Conservation (phyloP, 2,797 vertebrate genomes). For the Dendrocincla fuliginosa region DNA sequence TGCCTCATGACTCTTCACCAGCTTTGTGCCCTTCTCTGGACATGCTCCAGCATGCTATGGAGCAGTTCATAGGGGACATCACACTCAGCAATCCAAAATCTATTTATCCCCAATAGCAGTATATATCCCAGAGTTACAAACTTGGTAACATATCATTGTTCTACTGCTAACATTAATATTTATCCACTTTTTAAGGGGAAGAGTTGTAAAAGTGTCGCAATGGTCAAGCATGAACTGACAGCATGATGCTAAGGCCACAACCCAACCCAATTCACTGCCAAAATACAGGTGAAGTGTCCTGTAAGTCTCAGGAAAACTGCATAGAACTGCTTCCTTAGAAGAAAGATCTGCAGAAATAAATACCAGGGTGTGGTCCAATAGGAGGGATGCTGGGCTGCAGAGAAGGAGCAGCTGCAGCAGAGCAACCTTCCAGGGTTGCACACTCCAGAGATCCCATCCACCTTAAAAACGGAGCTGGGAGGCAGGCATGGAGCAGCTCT, state of each 20-base stretch:
- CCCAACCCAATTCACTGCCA: neutral
- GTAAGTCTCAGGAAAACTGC: neutral
- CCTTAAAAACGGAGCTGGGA: accelerated
- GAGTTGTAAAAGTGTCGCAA: neutral
- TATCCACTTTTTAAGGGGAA: neutral
- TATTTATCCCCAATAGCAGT: neutral
- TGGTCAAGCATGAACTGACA: neutral
- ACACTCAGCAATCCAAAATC: neutral
- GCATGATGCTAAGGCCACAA: neutral
- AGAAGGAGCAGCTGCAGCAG: accelerated
- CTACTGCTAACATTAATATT: neutral
- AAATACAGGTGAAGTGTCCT: neutral
- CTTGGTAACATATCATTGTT: neutral
- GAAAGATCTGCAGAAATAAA: neutral
- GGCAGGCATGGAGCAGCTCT: neutral
- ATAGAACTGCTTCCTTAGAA: neutral
- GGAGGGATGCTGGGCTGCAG: neutral
- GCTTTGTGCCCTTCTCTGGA: neutral
- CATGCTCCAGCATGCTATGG: neutral
- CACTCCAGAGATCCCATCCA: neutral
- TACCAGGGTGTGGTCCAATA: neutral
- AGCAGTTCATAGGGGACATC: accelerated
- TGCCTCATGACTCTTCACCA: neutral
- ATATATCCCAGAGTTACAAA: neutral
- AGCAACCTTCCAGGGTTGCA: neutral